Conservation (phyloP, 2,888 invertebrate species). For the Drosophila differens region DNA sequence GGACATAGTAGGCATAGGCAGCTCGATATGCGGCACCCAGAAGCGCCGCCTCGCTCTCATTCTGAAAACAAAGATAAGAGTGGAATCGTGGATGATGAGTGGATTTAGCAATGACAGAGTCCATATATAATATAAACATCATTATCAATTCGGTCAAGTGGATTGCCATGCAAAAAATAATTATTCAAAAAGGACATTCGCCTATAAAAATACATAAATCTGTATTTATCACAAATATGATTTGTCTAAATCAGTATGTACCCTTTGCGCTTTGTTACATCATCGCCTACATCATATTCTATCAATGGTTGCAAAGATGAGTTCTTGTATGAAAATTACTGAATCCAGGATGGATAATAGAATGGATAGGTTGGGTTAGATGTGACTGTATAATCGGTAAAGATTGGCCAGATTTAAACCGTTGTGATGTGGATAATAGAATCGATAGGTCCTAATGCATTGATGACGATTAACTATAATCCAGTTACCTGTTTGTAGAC, state of each 20-base stretch:
- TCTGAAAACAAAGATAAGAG: conserved; percentile 84
- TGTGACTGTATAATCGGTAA: neutral
- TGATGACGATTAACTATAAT: neutral
- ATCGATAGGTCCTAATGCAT: neutral
- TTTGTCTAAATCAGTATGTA: neutral
- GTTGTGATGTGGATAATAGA: neutral
- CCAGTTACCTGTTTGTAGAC: conserved; percentile 92
- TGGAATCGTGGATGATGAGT: neutral
- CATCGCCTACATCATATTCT: neutral
- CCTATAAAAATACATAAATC: neutral
- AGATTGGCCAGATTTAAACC: neutral
- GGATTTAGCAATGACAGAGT: neutral
- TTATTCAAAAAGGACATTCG: neutral
- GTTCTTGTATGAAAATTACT: neutral
- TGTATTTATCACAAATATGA: neutral
- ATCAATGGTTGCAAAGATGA: no score
- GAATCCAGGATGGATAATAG: neutral
- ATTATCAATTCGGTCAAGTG: neutral
- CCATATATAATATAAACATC: neutral
- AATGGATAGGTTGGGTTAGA: neutral
- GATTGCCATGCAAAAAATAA: no score
- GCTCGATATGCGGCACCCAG: conserved; percentile 93
- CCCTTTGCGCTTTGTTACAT: no score
- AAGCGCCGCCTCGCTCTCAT: conserved; percentile 93
- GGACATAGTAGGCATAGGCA: conserved; percentile 87